These are phyloP conservation scores for Nymphalis c-album DNA, from an alignment of 2,888 invertebrate species.

Conservation along the genomic window DNA sequence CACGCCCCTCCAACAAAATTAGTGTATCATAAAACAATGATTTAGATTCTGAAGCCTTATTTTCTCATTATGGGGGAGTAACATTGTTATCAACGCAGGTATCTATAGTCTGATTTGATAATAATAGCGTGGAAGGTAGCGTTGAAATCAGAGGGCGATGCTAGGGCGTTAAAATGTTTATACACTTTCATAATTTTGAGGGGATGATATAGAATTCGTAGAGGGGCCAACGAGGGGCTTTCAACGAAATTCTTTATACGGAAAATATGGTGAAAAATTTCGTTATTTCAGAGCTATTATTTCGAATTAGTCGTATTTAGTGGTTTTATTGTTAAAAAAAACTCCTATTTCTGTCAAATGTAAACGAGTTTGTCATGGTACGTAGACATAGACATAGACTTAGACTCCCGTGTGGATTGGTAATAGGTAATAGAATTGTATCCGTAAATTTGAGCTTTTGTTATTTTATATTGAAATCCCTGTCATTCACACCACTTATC, in stretches of 20 bases:
- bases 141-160: conserved; percentile 67
- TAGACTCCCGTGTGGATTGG: not conserved
- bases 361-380: not conserved
- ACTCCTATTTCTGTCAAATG: not conserved
- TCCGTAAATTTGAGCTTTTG: too few species aligned
- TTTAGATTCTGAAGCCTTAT: conserved; percentile 69
- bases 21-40: conserved; percentile 76
- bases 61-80: conserved; percentile 69
- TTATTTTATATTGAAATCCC: too few species aligned
- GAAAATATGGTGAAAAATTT: conserved; percentile 71
- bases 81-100: conserved; percentile 66
- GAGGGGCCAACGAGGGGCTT: conserved; percentile 69
- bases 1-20: conserved; percentile 53
- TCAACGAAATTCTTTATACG: conserved; percentile 69
- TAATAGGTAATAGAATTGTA: not conserved
- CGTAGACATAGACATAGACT: too few species aligned
- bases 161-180: conserved; percentile 79
- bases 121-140: conserved; percentile 73
- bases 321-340: conserved; percentile 25
- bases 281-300: conserved; percentile 51
- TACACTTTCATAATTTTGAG: conserved; percentile 80
- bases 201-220: conserved; percentile 73
- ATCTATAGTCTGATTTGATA: conserved; percentile 80
- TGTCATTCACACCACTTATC: too few species aligned
- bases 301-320: conserved; percentile 9